Base-by-base conservation (phyloP, 2,888 invertebrate species). In the Oasisia sp. region DNA sequence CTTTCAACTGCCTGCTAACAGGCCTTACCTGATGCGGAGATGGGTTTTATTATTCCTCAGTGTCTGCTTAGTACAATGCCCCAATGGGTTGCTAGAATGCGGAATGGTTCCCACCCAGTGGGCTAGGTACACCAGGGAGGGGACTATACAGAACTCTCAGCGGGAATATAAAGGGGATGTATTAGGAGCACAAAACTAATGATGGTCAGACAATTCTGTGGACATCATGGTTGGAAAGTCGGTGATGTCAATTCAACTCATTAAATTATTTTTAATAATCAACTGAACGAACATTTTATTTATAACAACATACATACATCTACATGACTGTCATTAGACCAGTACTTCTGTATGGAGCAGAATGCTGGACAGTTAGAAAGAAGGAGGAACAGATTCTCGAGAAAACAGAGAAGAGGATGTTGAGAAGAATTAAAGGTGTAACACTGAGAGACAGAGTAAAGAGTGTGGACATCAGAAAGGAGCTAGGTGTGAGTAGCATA, bases 31-130 rank as follows among this genome's bases (percentile, higher is more conserved):
- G 27, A 27, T 74, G 74, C 4, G 1, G 27, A 74, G 74, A 74
- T 74, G 74, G 74, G 74, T 74, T 74, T 74, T 74, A 74, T 74
- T 74, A n/a, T 27, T 74, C 74, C 74, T 74, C 7, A n/a, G 74
- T 74, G 74, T 74, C 74, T 74, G 27, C 74, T 74, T 19, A 74
- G 27, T 74, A 74, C 74, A 74, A 74, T 74, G 27, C 4, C 27
- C 74, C 74, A 74, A 74, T 74, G 74, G 74, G 74, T 19, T 74
- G 74, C 27, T 74, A 74, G 74, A 74, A 74, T 74, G 74, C 27
- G 74, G 74, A 74, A 74, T 74, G 74, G 74, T 74, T 74, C 74
- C n/a, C 74, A 27, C 74, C 74, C 74, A 74, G 27, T 74, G 74
- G 74, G 74, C 74, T 74, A 74, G 74, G 7, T 19, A 5, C 7